Base-by-base conservation (phyloP, 2,888 invertebrate genomes). In the Pyrocoelia pectoralis region DNA sequence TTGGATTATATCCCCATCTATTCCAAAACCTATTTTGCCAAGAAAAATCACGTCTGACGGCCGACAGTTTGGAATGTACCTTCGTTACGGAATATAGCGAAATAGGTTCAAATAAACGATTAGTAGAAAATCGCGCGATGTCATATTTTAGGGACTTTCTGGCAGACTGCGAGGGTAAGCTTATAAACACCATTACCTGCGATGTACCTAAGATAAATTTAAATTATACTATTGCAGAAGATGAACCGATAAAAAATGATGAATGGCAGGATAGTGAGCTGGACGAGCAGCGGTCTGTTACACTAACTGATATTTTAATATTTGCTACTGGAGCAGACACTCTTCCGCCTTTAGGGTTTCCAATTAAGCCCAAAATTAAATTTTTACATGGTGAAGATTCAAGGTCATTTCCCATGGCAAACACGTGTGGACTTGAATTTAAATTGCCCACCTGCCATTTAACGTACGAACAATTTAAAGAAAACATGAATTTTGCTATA, bases 401-500 rank as follows among this genome's bases (percentile, higher is more conserved):
- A 17, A 33, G 33, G 33, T 33, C 33, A 33, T 43, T 15, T 43
- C 13, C 43, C 17, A 43, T 17, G 17, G 43, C 43, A 12, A 43
- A 43, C 43, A 43, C 43, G 4, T 43, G 43, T 43, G 43, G 43
- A 6, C 17, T 43, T 13, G 43, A 43, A 43, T 8, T 43, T 43
- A 43, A 17, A 17, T 3, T 43, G 6, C 43, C 43, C 14, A 43
- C 43, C 17, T 15, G 14, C 17, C 43, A 43, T 17, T 15, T 3
- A 43, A 43, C 43, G 10, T 43, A 43, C 17, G 43, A 43, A 43
- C 15, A 43, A 43, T 43, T 43, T 17, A 9, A 43, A 43, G 33
- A 33, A 33, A 33, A 33, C 33, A 33, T 33, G 33, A 33, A 33
- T 33, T 33, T 33, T 33, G 10, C 33, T 33, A 33, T 33, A 33